Percentiles rank a stretch among this genome's conserved stretches.
Conservation (phyloP, 2,888 invertebrate genomes). For the Conchocele bisecta region DNA sequence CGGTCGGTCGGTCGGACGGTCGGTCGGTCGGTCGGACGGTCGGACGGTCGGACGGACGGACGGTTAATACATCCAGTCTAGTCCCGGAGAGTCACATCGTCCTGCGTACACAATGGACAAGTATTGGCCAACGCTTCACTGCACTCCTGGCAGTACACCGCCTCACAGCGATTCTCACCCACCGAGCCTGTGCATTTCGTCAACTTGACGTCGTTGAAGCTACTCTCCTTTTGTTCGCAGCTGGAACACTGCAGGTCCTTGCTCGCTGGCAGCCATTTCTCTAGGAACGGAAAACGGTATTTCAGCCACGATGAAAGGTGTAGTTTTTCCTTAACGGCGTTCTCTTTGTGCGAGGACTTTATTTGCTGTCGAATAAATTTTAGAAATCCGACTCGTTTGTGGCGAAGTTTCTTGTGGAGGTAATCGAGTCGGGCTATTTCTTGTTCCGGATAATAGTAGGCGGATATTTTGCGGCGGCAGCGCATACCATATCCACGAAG, state of each 20-base stretch:
- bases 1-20: too few species aligned
- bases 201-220: slow-evolving; percentile 29
- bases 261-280: slow-evolving; percentile 12
- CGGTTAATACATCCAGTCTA: too few species aligned
- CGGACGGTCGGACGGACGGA: too few species aligned
- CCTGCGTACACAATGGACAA: slow-evolving; percentile 51
- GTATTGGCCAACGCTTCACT: slow-evolving; percentile 32
- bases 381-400: slow-evolving; percentile 52
- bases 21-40: too few species aligned
- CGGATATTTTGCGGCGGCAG: slow-evolving; percentile 52
- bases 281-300: slow-evolving; percentile 36
- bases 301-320: slow-evolving; percentile 46
- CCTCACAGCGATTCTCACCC: slow-evolving; percentile 50
- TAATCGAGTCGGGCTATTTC: slow-evolving; percentile 53
- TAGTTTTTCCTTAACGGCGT: slow-evolving; percentile 45
- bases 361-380: slow-evolving; percentile 56
- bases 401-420: slow-evolving; percentile 60
- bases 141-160: slow-evolving; percentile 59
- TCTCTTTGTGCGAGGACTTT: slow-evolving; percentile 47
- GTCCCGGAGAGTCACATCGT: too few species aligned
- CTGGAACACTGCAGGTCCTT: slow-evolving; percentile 44
- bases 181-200: slow-evolving; percentile 26
- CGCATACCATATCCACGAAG: slow-evolving; percentile 59
- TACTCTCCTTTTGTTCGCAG: slow-evolving; percentile 45
- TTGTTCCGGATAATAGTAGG: slow-evolving; percentile 60